Evolutionary conservation across 2,113 vertebrate genomes (phyloP).

Genomic region (Ailuropoda melanoleuca): DNA sequence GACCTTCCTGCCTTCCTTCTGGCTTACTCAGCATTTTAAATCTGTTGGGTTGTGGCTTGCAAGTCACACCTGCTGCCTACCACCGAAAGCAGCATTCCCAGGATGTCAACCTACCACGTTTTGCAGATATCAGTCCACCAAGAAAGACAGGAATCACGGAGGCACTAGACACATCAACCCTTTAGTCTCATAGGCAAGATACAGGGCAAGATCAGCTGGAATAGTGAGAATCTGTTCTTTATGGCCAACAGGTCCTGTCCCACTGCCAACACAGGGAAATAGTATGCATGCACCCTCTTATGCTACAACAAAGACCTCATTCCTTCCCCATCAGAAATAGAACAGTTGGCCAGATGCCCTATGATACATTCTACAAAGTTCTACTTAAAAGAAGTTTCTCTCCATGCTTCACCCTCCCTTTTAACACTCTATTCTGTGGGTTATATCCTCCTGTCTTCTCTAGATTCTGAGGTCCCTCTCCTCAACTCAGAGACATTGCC

Average conservation of each 20-base stretch:
- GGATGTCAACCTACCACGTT: neutral
- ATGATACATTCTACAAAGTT: neutral
- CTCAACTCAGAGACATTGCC: neutral
- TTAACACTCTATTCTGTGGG: neutral
- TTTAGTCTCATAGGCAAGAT: neutral
- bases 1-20: neutral
- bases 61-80: neutral
- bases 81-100: neutral
- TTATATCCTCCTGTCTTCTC: neutral
- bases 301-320: neutral
- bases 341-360: neutral
- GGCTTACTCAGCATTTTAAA: neutral
- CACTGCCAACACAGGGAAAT: neutral
- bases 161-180: neutral
- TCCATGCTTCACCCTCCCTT: neutral
- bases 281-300: accelerated
- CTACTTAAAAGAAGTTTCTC: neutral
- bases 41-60: neutral
- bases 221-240: neutral
- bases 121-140: neutral
- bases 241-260: neutral
- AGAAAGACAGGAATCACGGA: neutral
- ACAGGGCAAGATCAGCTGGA: neutral
- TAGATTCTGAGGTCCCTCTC: neutral
- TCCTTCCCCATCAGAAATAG: neutral